Evolutionary conservation across 2,888 invertebrate genomes (phyloP).

Genomic region (Galeopsomyia nigrocyanea): DNA sequence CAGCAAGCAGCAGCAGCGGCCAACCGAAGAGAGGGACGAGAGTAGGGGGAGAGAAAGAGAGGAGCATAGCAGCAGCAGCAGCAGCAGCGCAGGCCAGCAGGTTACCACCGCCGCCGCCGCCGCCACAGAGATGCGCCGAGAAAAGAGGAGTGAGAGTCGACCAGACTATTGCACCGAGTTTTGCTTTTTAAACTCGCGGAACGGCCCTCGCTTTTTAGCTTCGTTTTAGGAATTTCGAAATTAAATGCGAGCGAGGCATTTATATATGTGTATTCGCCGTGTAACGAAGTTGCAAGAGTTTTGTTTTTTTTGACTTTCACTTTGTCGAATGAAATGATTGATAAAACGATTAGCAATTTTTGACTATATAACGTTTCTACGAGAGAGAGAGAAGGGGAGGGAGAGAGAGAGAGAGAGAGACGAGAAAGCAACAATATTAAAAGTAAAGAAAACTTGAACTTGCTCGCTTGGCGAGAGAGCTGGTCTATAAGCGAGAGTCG

Average conservation of each 20-base stretch:
- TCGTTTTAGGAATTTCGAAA: no score
- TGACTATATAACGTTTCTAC: no score
- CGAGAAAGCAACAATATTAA: not conserved
- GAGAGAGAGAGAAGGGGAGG: slow-evolving; percentile 3
- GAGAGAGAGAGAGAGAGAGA: not conserved
- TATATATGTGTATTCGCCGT: not conserved
- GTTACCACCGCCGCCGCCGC: not conserved
- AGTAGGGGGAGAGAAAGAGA: slow-evolving; percentile 12
- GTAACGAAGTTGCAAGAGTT: no score
- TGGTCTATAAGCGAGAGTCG: not conserved
- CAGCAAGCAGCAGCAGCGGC: no score
- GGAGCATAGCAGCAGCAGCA: not conserved
- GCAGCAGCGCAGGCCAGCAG: not conserved
- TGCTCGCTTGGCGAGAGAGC: not conserved
- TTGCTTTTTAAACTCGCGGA: no score
- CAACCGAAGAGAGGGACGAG: slow-evolving; percentile 6
- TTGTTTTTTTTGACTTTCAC: no score
- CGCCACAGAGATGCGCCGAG: not conserved
- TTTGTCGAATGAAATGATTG: no score
- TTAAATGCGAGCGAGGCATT: not conserved
- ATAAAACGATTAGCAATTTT: no score
- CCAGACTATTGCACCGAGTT: no score
- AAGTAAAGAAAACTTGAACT: no score
- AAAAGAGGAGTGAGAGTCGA: no score
- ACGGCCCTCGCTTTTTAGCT: no score